Conservation (phyloP, 2,888 invertebrate species). For the Gibbula magus region DNA sequence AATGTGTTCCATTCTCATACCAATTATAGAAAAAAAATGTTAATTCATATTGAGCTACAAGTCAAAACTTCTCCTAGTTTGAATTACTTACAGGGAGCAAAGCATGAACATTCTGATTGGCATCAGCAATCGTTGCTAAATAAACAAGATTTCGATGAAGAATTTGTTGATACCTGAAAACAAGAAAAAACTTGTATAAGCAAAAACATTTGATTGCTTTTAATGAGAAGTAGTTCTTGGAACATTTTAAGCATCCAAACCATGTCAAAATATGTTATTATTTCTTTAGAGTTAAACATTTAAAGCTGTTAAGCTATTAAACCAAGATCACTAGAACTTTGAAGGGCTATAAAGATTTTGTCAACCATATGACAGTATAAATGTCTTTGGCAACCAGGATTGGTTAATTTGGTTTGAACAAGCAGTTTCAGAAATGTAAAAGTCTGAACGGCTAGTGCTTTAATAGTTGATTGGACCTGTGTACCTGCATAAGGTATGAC, state of each 20-base stretch:
- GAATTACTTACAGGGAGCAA: constrained; percentile 87
- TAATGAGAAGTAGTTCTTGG: neutral
- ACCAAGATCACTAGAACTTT: too few relatives aligned
- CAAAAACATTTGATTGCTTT: neutral
- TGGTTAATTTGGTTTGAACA: too few relatives aligned
- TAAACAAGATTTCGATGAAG: constrained; percentile 96
- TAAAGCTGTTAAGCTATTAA: too few relatives aligned
- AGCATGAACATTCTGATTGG: constrained; percentile 92
- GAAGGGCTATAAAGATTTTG: too few relatives aligned
- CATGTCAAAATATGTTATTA: neutral
- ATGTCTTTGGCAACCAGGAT: too few relatives aligned
- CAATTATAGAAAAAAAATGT: too few relatives aligned
- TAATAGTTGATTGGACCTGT: too few relatives aligned
- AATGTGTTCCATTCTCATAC: too few relatives aligned
- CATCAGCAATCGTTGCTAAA: constrained; percentile 96
- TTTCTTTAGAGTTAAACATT: too few relatives aligned
- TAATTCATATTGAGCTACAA: neutral
- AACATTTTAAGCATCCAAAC: neutral
- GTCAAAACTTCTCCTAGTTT: neutral
- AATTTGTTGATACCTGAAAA: constrained; percentile 86
- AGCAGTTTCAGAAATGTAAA: too few relatives aligned
- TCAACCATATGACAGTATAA: too few relatives aligned
- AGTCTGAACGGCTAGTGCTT: too few relatives aligned
- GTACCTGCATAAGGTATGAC: neutral
- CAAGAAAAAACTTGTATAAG: constrained; percentile 17